phyloP scores from a whole-genome alignment of 2,888 invertebrate species.

The Papilio elwesi region DNA sequence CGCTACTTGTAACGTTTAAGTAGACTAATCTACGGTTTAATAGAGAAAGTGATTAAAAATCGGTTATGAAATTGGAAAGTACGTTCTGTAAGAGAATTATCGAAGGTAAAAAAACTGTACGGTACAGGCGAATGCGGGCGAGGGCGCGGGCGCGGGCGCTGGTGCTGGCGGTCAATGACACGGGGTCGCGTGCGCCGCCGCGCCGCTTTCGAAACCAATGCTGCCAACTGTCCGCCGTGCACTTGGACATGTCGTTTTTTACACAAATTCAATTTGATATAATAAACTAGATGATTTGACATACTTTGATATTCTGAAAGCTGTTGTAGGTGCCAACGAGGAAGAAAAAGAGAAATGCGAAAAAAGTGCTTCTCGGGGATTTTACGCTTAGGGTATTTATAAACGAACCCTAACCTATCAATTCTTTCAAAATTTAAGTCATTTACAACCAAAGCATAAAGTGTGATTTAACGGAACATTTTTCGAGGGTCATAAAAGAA shows the following conservation, averaged over 20 bases:
- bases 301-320: no score
- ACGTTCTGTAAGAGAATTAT: slow-evolving; percentile 36
- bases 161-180: slow-evolving; percentile 71
- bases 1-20: slow-evolving; percentile 18
- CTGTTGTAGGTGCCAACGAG: no score
- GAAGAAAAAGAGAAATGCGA: no score
- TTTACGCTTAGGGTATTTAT: no score
- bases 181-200: slow-evolving; percentile 72
- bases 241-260: slow-evolving; percentile 25
- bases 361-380: no score
- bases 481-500: no score
- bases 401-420: no score
- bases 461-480: no score
- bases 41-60: slow-evolving; percentile 43
- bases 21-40: slow-evolving; percentile 33
- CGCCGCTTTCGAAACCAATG: slow-evolving; percentile 53
- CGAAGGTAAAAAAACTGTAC: slow-evolving; percentile 47
- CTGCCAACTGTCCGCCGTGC: slow-evolving; percentile 35
- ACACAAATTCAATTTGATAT: no score
- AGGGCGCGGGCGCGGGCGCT: slow-evolving; percentile 46
- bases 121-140: slow-evolving; percentile 51
- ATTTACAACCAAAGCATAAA: no score
- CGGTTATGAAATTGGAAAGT: slow-evolving; percentile 41
- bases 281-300: no score
- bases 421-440: no score